Evolutionary conservation across 2,888 invertebrate genomes (phyloP).

Genomic region (Pyralis farinalis): DNA sequence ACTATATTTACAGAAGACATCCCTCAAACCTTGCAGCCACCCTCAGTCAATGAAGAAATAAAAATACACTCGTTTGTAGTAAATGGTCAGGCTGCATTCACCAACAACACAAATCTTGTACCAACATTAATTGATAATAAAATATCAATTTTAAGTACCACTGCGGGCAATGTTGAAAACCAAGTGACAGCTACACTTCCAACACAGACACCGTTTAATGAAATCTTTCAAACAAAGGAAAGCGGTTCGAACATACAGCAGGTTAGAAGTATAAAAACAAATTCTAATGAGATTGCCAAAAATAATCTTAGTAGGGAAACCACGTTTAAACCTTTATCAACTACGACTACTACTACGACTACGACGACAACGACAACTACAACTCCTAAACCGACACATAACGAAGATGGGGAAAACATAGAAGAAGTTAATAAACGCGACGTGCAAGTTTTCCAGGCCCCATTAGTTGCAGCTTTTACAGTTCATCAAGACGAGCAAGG

Average conservation of each 20-base stretch:
- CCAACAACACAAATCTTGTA: conserved; percentile 45
- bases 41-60: conserved; percentile 45
- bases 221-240: conserved; percentile 65
- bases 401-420: conserved; percentile 84
- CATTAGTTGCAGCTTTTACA: conserved; percentile 91
- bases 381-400: conserved; percentile 85
- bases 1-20: conserved; percentile 52
- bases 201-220: conserved; percentile 58
- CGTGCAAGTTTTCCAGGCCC: conserved; percentile 91
- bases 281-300: conserved; percentile 37
- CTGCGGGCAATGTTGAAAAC: conserved; percentile 71
- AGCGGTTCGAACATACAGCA: conserved; percentile 55
- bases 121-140: conserved; percentile 59
- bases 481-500: conserved; percentile 91
- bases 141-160: conserved; percentile 66
- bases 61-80: conserved; percentile 82
- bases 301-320: conserved; percentile 27
- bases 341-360: conserved; percentile 57
- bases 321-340: conserved; percentile 27
- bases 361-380: conserved; percentile 80
- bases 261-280: conserved; percentile 57
- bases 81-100: conserved; percentile 67
- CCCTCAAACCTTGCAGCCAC: conserved; percentile 37
- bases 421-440: conserved; percentile 85
- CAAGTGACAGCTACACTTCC: conserved; percentile 57